Conservation (phyloP, 2,113 vertebrate genomes). For the Leucopternis melanops region DNA sequence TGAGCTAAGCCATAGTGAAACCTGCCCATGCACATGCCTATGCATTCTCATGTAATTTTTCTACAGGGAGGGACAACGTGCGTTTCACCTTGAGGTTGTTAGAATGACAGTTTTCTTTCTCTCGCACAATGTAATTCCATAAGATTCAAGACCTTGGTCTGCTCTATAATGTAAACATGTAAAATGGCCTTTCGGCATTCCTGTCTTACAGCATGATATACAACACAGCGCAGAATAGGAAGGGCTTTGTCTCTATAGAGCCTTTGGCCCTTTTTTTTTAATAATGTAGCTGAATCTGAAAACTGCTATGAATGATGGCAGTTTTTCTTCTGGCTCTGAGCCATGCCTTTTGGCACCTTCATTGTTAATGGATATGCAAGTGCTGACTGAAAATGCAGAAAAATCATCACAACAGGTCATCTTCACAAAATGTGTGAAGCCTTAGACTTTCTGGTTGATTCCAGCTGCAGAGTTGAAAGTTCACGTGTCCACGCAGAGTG, state of each 20-base stretch:
- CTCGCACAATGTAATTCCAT: accelerated
- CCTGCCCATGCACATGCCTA: neutral
- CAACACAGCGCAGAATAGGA: neutral
- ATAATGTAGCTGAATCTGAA: neutral
- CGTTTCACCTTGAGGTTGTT: neutral
- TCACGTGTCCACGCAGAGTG: neutral
- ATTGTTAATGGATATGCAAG: neutral
- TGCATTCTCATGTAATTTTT: neutral
- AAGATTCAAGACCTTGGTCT: neutral
- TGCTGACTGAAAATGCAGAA: neutral
- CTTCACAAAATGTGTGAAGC: neutral
- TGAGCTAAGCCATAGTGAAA: neutral
- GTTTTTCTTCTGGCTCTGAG: neutral
- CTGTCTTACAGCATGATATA: neutral
- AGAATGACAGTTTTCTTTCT: neutral
- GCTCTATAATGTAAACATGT: neutral
- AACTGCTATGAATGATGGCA: neutral
- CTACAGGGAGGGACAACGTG: neutral
- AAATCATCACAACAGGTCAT: neutral
- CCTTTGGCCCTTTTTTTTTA: neutral
- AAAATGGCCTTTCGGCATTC: neutral
- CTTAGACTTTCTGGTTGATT: neutral
- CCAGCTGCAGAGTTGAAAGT: neutral
- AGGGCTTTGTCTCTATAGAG: neutral
- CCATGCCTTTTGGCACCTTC: neutral